Conservation (phyloP, 2,797 vertebrate genomes). For the Phataginus tricuspis region DNA sequence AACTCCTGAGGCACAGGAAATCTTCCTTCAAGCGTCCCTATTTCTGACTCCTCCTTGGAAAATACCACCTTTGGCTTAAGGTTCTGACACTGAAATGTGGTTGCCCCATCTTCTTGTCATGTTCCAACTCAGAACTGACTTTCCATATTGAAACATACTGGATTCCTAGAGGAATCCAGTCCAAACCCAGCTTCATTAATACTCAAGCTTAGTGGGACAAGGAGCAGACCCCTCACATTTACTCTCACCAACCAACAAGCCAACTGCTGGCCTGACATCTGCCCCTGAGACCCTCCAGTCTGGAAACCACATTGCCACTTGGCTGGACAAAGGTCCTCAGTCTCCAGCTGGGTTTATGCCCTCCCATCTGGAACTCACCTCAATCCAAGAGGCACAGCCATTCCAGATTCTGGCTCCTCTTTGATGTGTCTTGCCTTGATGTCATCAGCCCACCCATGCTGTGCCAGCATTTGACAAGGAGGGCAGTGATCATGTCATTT, state of each 20-base stretch:
- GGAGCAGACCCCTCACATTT: not conserved
- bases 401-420: not conserved
- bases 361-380: not conserved
- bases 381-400: not conserved
- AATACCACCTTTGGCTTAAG: not conserved
- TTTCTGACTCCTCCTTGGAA: not conserved
- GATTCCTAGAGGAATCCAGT: not conserved
- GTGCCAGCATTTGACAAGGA: not conserved
- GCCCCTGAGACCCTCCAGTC: not conserved
- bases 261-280: not conserved
- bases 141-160: not conserved
- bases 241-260: not conserved
- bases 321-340: not conserved
- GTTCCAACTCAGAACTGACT: not conserved
- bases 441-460: not conserved
- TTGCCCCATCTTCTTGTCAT: not conserved
- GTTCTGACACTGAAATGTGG: not conserved
- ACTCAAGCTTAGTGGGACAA: not conserved
- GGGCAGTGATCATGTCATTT: rapidly evolving
- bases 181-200: not conserved
- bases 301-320: not conserved
- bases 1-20: not conserved
- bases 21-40: not conserved
- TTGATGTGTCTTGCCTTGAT: not conserved
- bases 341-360: not conserved